Evolutionary conservation across 2,888 invertebrate species (phyloP).

Genomic region (Zootermopsis nevadensis): DNA sequence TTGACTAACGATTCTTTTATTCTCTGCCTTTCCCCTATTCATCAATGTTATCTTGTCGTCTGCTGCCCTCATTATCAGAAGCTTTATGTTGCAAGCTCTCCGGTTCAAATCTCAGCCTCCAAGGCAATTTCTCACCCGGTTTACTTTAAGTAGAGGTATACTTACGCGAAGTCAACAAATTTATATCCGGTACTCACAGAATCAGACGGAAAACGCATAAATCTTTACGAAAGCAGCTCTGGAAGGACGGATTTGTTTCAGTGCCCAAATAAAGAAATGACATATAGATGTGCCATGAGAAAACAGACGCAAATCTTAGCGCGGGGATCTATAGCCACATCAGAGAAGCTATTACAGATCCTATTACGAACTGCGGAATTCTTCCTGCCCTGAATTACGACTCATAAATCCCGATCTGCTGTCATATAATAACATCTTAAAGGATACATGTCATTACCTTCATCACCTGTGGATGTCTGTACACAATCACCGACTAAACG

Average conservation of each 20-base stretch:
- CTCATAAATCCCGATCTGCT: too few relatives aligned
- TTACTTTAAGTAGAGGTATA: background rate
- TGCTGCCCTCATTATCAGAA: constrained; percentile 22
- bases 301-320: too few relatives aligned
- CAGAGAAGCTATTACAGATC: too few relatives aligned
- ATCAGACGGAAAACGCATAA: background rate
- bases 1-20: constrained; percentile 28
- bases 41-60: constrained; percentile 35
- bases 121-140: constrained; percentile 17
- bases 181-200: background rate
- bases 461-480: too few relatives aligned
- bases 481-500: too few relatives aligned
- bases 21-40: constrained; percentile 25
- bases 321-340: too few relatives aligned
- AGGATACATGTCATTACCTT: too few relatives aligned
- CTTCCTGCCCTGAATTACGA: too few relatives aligned
- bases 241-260: background rate
- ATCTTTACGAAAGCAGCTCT: background rate
- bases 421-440: too few relatives aligned
- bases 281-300: too few relatives aligned
- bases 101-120: background rate
- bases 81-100: constrained; percentile 9
- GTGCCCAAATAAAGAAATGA: too few relatives aligned
- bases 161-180: constrained; percentile 21
- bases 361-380: too few relatives aligned